phyloP scores from a whole-genome alignment of 2,888 invertebrate genomes.

The Heteromyza rotundicornis region DNA sequence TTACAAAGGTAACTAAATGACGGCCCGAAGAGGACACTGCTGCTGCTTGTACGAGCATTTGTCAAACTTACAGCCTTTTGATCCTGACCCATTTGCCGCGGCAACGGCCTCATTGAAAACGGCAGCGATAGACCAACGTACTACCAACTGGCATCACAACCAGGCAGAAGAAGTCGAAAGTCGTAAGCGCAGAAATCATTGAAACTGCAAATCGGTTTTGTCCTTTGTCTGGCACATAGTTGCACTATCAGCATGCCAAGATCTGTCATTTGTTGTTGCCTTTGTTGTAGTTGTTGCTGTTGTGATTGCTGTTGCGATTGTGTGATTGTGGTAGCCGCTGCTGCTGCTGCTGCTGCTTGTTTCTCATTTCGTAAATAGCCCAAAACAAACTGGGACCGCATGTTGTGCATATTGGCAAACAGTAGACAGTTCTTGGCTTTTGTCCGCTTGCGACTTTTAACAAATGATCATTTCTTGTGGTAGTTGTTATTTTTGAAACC shows the following conservation, averaged over 20 bases:
- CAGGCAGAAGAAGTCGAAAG: conserved; percentile 10
- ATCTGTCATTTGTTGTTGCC: conserved; percentile 7
- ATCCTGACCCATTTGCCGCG: conserved; percentile 42
- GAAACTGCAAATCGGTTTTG: conserved; percentile 32
- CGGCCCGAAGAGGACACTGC: not conserved
- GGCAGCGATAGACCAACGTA: not conserved
- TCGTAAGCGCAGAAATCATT: conserved; percentile 28
- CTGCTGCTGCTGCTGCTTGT: not conserved
- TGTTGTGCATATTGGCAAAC: conserved; percentile 36
- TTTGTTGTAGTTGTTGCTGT: not conserved
- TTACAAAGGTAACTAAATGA: not conserved
- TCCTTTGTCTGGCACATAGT: conserved; percentile 15
- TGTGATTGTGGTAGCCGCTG: conserved; percentile 6
- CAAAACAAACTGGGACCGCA: conserved; percentile 26
- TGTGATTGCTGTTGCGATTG: conserved; percentile 14
- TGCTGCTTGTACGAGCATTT: conserved; percentile 46
- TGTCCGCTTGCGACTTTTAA: not conserved
- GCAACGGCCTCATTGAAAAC: conserved; percentile 23
- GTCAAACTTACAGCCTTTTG: conserved; percentile 49
- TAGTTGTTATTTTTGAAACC: not conserved
- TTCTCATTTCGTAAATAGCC: not conserved
- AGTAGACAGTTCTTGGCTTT: conserved; percentile 15
- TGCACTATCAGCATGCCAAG: conserved; percentile 33
- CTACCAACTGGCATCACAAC: not conserved
- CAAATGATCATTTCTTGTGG: too few relatives aligned